Conservation (phyloP, 1,140 invertebrate genomes). For the Drosophila nigromelanica region DNA sequence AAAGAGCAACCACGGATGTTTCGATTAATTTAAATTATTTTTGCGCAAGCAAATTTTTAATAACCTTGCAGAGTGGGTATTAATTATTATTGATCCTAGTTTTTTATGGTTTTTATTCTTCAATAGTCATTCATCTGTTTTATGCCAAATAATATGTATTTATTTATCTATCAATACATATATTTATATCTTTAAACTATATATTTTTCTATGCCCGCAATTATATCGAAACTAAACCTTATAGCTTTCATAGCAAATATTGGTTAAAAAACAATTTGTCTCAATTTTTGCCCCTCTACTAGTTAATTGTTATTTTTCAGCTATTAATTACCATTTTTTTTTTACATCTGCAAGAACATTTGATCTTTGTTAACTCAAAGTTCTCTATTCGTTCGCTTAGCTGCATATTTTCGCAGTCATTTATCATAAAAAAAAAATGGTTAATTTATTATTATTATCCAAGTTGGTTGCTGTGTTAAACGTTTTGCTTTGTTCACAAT, state of each 20-base stretch:
- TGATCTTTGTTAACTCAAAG: not conserved
- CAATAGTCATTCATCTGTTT: too few relatives aligned
- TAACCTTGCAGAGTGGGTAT: too few relatives aligned
- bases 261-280: too few relatives aligned
- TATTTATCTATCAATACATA: too few relatives aligned
- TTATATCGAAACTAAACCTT: too few relatives aligned
- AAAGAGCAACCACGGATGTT: too few relatives aligned
- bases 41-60: constrained; percentile 13
- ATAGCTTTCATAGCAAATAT: too few relatives aligned
- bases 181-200: too few relatives aligned
- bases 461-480: constrained; percentile 16
- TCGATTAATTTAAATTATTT: constrained; percentile 57
- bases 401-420: constrained; percentile 28
- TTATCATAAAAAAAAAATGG: constrained; percentile 39
- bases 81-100: too few relatives aligned
- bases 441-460: constrained; percentile 35
- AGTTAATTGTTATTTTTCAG: not conserved
- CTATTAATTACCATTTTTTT: not conserved
- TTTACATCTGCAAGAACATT: not conserved
- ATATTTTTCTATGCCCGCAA: too few relatives aligned
- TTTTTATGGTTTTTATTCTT: too few relatives aligned
- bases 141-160: too few relatives aligned
- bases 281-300: not conserved
- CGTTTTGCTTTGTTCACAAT: constrained; percentile 28
- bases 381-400: not conserved